Base-by-base conservation (phyloP, 2,113 vertebrate genomes). In the Rhinolophus sinicus region DNA sequence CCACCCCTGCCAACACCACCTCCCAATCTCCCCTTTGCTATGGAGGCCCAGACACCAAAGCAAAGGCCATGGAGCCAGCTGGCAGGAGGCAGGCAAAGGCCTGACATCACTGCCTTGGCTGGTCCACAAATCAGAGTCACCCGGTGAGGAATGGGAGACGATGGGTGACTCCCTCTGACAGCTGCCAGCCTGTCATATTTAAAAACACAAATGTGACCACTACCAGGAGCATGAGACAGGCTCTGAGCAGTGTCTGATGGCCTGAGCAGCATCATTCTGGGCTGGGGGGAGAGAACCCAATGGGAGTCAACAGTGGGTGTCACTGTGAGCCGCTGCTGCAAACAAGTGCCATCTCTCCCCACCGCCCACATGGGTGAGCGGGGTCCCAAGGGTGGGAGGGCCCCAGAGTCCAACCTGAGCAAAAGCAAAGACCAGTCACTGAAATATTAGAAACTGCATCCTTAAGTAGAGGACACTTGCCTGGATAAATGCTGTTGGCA, bases 331-430 rank as follows among this genome's bases (percentile, higher is more conserved):
- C 0, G 9, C 50, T 3, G 12, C 80, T 78, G 30, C 50, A 33
- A 54, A n/a, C 1, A 28, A n/a, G 16, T 13, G 60, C 38, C 70
- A 2, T 47, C n/a, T 47, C 52, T 70, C 16, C 8, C 13, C 11
- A 6, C 5, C 18, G 28, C 30, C 28, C 26, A 4, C 10, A 19
- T 0, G 3, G 15, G 8, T 6, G 18, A 21, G 35, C 62, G 21
- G 4, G 56, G 64, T 28, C 16, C 67, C 9, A 5, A 54, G 72
- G 22, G 19, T 8, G 35, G 52, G 26, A 77, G 4, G 52, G 72
- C 16, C 58, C 22, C 47, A 14, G 67, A 44, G 47, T 28, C 38
- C 50, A 8, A 2, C 19, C 40, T n/a, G n/a, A 38, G 82, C 35
- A 6, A 26, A n/a, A 64, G 40, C 56, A 38, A 72, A 44, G 47